Evolutionary conservation across 2,113 vertebrate species (phyloP), one percentile per base, ranked within the genome.

Genomic region (Podilymbus podiceps): DNA sequence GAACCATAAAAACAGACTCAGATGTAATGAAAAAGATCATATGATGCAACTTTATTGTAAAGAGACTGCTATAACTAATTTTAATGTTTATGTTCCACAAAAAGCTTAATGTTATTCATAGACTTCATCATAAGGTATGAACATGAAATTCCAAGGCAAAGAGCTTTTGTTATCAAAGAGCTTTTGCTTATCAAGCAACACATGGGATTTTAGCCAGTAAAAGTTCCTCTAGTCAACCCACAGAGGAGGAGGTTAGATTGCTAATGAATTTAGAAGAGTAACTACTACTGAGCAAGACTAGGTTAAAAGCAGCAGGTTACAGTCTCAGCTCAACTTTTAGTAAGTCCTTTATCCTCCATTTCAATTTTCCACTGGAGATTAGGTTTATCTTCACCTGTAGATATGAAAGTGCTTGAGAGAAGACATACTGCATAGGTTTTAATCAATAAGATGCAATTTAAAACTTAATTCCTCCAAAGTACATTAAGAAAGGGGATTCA

Each of bases 391-490:
- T 74, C 50, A 89, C 52, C 73, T 49, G 38, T 15, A 90, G 23
- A 86, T 67, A 90, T 15, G 15, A 76, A 88, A 88, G 20, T n/a
- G 46, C 63, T 74, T 42, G 19, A 69, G 35, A 88, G 18, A 2
- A 90, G 35, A 82, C 46, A 58, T 17, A 49, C 21, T 60, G 52
- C 27, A 75, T 16, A 9, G 5, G 56, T 50, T 89, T 74, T 60
- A 84, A 87, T 90, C 72, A 89, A 30, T 67, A 92, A 84, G 25
- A 71, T 44, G 27, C n/a, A 75, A 87, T 92, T 96, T 87, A 67
- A 92, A 92, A 77, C 67, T 58, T 88, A 63, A 92, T 89, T 91
- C 49, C 56, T 94, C 80, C 35, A 8, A 96, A 94, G 55, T 60
- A 74, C 11, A 56, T 66, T 47, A 88, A 58, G 53, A 71, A 94